Evolutionary conservation across 2,113 vertebrate species (phyloP).

Genomic region (Nothoprocta pentlandii): DNA sequence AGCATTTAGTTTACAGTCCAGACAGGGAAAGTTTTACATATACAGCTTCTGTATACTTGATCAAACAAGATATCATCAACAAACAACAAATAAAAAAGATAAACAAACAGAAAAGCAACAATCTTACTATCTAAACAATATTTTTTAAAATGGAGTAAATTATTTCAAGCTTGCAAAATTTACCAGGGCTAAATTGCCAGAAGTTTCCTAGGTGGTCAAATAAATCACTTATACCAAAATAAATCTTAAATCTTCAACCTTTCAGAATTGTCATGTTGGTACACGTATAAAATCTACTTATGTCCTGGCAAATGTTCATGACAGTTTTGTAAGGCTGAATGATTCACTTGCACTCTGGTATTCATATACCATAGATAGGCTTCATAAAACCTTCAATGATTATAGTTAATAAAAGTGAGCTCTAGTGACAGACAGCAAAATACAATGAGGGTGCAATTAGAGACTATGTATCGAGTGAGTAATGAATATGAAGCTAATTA

Average conservation of each 20-base stretch:
- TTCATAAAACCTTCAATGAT: constrained; percentile 78
- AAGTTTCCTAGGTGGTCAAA: not conserved
- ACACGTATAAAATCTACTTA: constrained; percentile 45
- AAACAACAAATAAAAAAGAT: not conserved
- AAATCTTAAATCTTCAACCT: not conserved
- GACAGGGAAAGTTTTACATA: not conserved
- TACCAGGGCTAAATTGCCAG: not conserved
- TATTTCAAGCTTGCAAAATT: not conserved
- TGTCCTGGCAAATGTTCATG: not conserved
- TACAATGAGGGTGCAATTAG: constrained; percentile 65
- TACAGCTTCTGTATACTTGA: not conserved
- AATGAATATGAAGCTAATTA: constrained; percentile 76
- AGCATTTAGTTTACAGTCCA: not conserved
- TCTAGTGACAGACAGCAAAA: constrained; percentile 68
- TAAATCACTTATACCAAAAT: not conserved
- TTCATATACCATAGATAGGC: constrained; percentile 67
- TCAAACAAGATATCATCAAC: not conserved
- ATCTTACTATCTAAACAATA: not conserved
- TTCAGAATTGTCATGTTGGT: not conserved
- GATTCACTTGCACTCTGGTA: constrained; percentile 70
- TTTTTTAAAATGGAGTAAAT: constrained; percentile 32
- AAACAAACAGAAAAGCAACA: not conserved
- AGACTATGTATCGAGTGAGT: constrained; percentile 68
- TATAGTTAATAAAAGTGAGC: constrained; percentile 73
- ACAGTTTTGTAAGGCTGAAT: constrained; percentile 51